A percentile compares a stretch with the other conserved stretches of the same genome.
phyloP scores from a whole-genome alignment of 2,113 vertebrate genomes.

The Callithrix jacchus region DNA sequence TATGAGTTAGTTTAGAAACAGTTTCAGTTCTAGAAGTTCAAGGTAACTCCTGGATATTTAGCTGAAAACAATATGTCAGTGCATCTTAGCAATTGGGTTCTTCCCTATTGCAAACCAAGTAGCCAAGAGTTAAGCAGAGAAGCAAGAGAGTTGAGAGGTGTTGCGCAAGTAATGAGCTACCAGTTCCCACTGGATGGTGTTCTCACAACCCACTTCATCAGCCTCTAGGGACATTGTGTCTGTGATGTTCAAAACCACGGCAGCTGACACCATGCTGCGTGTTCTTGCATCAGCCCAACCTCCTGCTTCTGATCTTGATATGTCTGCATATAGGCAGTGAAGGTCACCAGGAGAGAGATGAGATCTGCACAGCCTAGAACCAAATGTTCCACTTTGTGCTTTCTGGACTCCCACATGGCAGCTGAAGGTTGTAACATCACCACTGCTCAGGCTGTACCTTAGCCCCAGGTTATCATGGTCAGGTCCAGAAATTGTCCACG shows the following conservation, averaged over 20 bases:
- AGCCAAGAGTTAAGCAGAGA: neutral
- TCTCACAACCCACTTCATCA: neutral
- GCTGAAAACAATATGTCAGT: neutral
- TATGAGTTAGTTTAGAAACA: neutral
- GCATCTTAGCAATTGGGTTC: neutral
- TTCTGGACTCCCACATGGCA: neutral
- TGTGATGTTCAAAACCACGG: neutral
- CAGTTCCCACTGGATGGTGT: neutral
- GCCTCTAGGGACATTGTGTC: rapidly evolving
- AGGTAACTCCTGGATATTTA: neutral
- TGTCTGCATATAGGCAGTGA: neutral
- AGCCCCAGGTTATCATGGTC: neutral
- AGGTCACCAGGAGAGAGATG: neutral
- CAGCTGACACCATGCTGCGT: rapidly evolving
- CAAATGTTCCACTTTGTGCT: neutral
- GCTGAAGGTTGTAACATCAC: neutral
- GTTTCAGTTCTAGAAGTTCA: neutral
- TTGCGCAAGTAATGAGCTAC: too few relatives aligned
- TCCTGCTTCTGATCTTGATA: neutral
- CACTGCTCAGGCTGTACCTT: neutral
- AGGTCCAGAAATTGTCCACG: neutral
- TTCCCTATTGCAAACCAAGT: neutral
- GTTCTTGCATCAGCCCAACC: neutral
- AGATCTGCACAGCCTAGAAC: neutral
- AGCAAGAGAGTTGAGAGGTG: neutral